phyloP scores from a whole-genome alignment of 2,888 invertebrate species.

The Oxycera nigricornis region DNA sequence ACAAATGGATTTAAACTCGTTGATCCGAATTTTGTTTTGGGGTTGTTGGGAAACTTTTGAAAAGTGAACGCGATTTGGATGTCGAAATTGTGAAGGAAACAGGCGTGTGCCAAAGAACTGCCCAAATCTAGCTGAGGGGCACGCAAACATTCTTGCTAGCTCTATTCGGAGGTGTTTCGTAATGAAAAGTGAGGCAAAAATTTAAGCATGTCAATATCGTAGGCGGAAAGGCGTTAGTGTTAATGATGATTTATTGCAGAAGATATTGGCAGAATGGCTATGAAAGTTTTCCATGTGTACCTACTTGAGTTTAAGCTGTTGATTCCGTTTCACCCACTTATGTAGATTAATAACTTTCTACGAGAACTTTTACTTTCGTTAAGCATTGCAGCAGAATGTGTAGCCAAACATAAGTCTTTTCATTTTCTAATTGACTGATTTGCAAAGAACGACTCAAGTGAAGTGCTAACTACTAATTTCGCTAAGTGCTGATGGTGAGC shows the following conservation, averaged over 20 bases:
- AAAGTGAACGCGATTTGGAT: too few relatives aligned
- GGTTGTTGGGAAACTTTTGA: too few relatives aligned
- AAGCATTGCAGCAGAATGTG: background rate
- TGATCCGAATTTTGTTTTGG: background rate
- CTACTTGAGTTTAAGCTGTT: background rate
- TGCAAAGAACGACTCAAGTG: too few relatives aligned
- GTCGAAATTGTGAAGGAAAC: too few relatives aligned
- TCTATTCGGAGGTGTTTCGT: background rate
- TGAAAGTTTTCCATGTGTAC: background rate
- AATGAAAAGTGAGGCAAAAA: background rate
- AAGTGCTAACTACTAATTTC: too few relatives aligned
- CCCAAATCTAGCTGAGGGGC: background rate
- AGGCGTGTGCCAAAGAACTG: constrained; percentile 2
- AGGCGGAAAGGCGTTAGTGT: background rate
- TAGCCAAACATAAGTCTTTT: background rate
- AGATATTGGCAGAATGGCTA: background rate
- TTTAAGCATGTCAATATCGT: background rate
- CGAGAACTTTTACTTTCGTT: background rate
- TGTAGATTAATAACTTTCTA: background rate
- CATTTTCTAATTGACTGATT: background rate
- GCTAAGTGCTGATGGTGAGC: too few relatives aligned
- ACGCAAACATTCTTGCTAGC: background rate
- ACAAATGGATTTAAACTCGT: constrained; percentile 1
- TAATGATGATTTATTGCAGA: constrained; percentile 31
- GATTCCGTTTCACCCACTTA: background rate